Evolutionary conservation across 1,140 invertebrate species (phyloP).

Genomic region (Drosophila pseudoobscura): DNA sequence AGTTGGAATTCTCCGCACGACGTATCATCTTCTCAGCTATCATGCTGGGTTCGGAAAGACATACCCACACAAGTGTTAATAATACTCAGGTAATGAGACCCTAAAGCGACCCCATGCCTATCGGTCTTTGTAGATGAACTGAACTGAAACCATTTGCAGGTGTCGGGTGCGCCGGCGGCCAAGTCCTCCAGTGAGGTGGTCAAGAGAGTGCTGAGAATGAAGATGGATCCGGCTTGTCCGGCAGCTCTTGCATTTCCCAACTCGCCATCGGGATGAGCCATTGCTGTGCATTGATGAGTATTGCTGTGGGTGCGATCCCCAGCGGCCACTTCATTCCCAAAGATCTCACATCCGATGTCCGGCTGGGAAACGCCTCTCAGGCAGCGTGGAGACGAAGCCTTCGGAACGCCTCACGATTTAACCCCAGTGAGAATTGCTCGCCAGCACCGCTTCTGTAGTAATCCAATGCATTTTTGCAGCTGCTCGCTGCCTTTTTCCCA

Average conservation of each 20-base stretch:
- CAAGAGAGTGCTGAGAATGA: too few species aligned
- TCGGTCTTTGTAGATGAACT: constrained; percentile 90
- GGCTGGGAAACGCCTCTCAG: constrained; percentile 90
- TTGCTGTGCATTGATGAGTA: too few species aligned
- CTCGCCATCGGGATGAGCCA: constrained; percentile 96
- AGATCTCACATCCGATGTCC: constrained; percentile 86
- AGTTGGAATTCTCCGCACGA: constrained; percentile 92
- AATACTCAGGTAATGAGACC: background rate
- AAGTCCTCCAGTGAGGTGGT: constrained; percentile 71
- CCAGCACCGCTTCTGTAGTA: constrained; percentile 96
- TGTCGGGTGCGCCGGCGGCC: constrained; percentile 88
- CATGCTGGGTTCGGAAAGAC: constrained; percentile 83
- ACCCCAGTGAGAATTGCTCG: constrained; percentile 88
- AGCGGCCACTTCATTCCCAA: constrained; percentile 92
- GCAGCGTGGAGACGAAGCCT: constrained; percentile 88
- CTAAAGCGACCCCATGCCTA: constrained; percentile 9
- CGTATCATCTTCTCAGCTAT: constrained; percentile 89
- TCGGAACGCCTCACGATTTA: constrained; percentile 91
- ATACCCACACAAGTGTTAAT: too few species aligned
- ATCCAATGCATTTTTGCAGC: constrained; percentile 88
- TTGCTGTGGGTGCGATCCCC: constrained; percentile 95
- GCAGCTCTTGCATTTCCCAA: constrained; percentile 92
- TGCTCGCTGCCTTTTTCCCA: constrained; percentile 88
- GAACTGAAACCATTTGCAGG: constrained; percentile 95
- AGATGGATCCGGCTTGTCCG: constrained; percentile 84